Conservation (phyloP, 2,113 vertebrate species). For the Taxidea taxus region DNA sequence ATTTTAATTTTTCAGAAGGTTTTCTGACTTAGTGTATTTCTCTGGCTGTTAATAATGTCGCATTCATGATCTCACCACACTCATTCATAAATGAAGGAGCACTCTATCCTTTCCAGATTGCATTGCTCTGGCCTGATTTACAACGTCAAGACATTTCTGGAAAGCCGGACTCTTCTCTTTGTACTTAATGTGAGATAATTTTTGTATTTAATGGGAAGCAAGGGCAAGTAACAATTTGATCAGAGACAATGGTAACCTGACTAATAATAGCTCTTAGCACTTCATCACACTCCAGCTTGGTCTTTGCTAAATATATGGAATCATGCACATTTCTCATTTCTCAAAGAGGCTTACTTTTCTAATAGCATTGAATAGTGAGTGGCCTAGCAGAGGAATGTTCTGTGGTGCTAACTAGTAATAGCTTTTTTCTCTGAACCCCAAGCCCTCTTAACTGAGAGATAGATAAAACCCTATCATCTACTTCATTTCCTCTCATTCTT, state of each 20-base stretch:
- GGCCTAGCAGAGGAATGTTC: slow-evolving; percentile 13
- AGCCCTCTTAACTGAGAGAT: not conserved
- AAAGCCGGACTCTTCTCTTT: slow-evolving; percentile 32
- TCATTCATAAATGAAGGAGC: not conserved
- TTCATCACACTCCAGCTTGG: not conserved
- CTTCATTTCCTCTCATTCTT: slow-evolving; percentile 54
- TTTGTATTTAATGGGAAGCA: slow-evolving; percentile 53
- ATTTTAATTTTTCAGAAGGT: not conserved
- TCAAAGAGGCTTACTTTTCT: not conserved
- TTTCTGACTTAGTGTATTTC: slow-evolving; percentile 6
- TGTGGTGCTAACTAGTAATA: slow-evolving; percentile 10
- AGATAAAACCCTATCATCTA: slow-evolving; percentile 44
- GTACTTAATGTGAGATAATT: not conserved
- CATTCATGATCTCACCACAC: not conserved
- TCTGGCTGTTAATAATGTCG: not conserved
- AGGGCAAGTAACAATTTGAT: slow-evolving; percentile 46
- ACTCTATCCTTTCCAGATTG: not conserved
- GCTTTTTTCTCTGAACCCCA: slow-evolving; percentile 22
- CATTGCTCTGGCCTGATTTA: not conserved
- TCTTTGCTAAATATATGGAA: slow-evolving; percentile 46
- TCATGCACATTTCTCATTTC: not conserved
- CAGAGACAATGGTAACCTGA: slow-evolving; percentile 27
- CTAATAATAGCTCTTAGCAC: slow-evolving; percentile 17
- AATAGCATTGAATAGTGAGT: slow-evolving; percentile 25
- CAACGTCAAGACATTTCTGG: slow-evolving; percentile 18